Percentiles rank a stretch among this genome's conserved stretches.
Evolutionary conservation across 2,113 vertebrate genomes (phyloP).

Genomic region (Heterocephalus glaber): DNA sequence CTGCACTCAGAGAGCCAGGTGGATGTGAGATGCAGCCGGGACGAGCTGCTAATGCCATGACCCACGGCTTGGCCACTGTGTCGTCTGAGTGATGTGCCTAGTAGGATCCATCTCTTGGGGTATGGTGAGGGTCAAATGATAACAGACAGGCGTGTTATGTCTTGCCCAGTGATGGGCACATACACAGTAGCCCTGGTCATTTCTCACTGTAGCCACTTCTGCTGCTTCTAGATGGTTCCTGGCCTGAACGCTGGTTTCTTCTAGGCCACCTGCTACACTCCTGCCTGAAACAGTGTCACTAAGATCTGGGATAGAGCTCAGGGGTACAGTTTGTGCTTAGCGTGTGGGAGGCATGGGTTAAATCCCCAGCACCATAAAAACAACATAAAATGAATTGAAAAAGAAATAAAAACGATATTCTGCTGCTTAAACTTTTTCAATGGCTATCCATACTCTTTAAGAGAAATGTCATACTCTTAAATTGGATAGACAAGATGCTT

Average conservation of each 20-base stretch:
- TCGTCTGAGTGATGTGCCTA: not conserved
- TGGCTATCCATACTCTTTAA: not conserved
- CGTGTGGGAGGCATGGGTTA: not conserved
- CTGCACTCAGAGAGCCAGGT: not conserved
- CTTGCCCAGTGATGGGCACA: too few relatives aligned
- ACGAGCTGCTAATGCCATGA: not conserved
- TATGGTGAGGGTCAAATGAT: too few relatives aligned
- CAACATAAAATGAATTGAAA: not conserved
- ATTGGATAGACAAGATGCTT: not conserved
- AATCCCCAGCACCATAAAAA: not conserved
- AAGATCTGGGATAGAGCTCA: not conserved
- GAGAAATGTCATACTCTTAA: not conserved
- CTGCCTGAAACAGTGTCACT: not conserved
- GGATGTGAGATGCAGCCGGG: not conserved
- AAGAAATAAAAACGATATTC: not conserved
- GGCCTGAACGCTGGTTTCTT: not conserved
- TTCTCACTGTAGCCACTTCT: not conserved
- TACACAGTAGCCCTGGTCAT: rapidly evolving
- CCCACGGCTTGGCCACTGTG: not conserved
- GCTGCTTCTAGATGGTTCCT: not conserved
- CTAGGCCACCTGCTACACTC: not conserved
- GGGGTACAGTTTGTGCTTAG: not conserved
- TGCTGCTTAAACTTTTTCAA: not conserved
- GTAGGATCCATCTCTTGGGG: not conserved
- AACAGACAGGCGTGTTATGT: not conserved